phyloP scores from a whole-genome alignment of 2,113 vertebrate genomes.

The Dissostichus mawsoni region DNA sequence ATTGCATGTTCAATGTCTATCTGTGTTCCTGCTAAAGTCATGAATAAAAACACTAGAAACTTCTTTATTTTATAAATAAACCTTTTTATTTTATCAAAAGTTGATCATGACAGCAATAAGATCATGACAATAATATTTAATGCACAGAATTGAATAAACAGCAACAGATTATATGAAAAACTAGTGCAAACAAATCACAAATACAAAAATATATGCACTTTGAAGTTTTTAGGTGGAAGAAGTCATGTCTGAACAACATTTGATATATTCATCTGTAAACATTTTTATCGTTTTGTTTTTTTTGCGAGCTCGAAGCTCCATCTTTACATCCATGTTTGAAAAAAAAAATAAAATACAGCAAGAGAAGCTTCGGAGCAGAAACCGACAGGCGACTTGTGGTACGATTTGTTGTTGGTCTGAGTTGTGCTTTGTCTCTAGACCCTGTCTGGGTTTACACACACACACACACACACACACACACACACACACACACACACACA shows the following conservation, averaged over 20 bases:
- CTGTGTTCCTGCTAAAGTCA: too few relatives aligned
- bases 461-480: conserved; percentile 11
- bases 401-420: conserved; percentile 47
- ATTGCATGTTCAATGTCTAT: too few relatives aligned
- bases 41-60: too few relatives aligned
- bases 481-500: background rate
- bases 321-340: conserved; percentile 13
- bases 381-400: conserved; percentile 59
- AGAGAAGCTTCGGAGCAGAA: conserved; percentile 48
- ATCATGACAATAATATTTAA: conserved; percentile 66
- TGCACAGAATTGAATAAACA: conserved; percentile 74
- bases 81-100: too few relatives aligned
- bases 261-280: conserved; percentile 75
- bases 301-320: conserved; percentile 19
- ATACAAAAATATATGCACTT: conserved; percentile 82
- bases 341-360: conserved; percentile 25
- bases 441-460: conserved; percentile 28
- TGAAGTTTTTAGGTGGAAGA: conserved; percentile 70
- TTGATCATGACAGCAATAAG: conserved; percentile 33
- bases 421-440: conserved; percentile 65
- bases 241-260: conserved; percentile 58
- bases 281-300: conserved; percentile 39
- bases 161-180: conserved; percentile 70
- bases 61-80: too few relatives aligned
- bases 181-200: conserved; percentile 73